phyloP scores from a whole-genome alignment of 35 echinoderm and acorn worm genomes.

The Heliocidaris tuberculata region DNA sequence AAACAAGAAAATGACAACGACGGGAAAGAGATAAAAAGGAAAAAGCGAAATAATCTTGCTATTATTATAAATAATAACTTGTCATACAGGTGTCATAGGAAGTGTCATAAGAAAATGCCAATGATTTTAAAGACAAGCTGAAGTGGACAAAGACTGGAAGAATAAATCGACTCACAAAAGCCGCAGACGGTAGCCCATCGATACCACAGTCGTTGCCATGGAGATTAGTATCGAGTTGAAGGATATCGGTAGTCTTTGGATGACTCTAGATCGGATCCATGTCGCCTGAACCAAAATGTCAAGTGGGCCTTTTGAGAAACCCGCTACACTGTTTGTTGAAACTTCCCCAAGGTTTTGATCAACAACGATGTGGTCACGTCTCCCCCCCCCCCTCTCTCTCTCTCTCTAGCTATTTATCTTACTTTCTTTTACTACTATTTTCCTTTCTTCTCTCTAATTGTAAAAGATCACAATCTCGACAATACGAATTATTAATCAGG shows the following conservation, averaged over 20 bases:
- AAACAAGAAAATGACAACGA: background rate
- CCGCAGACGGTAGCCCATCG: background rate
- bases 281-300: background rate
- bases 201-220: background rate
- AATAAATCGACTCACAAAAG: background rate
- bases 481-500: background rate
- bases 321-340: slow-evolving; percentile 6
- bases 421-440: background rate
- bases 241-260: background rate
- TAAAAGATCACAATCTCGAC: background rate
- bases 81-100: background rate
- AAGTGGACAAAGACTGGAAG: background rate
- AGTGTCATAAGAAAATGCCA: background rate
- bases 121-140: background rate
- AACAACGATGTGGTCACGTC: background rate
- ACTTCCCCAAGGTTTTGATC: background rate
- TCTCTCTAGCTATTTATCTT: background rate
- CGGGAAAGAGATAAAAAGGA: background rate
- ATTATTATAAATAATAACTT: background rate
- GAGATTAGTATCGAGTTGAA: background rate
- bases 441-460: background rate
- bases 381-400: background rate
- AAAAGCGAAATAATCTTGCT: no score
- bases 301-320: background rate
- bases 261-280: background rate